A percentile compares a stretch with the other conserved stretches of the same genome.
phyloP scores from a whole-genome alignment of 2,797 vertebrate species.

The Myotis pilosus region DNA sequence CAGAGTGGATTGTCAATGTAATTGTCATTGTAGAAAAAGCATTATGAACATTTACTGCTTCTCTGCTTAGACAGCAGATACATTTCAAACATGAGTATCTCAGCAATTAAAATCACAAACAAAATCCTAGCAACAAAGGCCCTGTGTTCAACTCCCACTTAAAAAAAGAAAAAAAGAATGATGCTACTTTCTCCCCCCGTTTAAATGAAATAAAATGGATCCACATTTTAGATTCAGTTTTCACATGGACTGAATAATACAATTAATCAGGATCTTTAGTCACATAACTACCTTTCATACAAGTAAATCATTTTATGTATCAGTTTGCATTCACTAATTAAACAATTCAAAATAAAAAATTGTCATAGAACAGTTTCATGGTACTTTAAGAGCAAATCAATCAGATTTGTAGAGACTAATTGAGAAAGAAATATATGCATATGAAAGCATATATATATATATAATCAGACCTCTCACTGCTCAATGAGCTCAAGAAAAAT shows the following conservation, averaged over 20 bases:
- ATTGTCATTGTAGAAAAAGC: constrained; percentile 47
- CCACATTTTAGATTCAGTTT: constrained; percentile 31
- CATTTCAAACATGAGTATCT: constrained; percentile 64
- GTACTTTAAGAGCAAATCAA: constrained; percentile 34
- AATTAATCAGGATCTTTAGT: constrained; percentile 62
- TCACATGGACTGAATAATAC: constrained; percentile 42
- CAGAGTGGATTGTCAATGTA: constrained; percentile 36
- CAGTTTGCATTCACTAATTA: constrained; percentile 59
- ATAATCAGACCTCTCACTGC: neutral
- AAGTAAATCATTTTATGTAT: constrained; percentile 55
- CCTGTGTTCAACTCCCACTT: constrained; percentile 46
- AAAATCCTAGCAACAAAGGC: constrained; percentile 63
- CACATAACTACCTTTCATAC: constrained; percentile 56
- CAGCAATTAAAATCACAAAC: constrained; percentile 73
- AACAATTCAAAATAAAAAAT: constrained; percentile 62
- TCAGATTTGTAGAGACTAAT: neutral
- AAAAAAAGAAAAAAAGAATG: neutral
- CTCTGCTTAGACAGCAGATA: constrained; percentile 70
- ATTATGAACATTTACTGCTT: constrained; percentile 39
- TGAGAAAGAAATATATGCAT: neutral
- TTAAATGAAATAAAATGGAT: constrained; percentile 44
- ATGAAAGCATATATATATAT: neutral
- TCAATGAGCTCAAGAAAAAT: constrained; percentile 15
- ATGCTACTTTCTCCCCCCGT: neutral
- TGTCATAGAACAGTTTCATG: constrained; percentile 16